These are phyloP conservation scores for Malacosoma neustria DNA, from an alignment of 2,888 invertebrate genomes.

Conservation along the genomic window DNA sequence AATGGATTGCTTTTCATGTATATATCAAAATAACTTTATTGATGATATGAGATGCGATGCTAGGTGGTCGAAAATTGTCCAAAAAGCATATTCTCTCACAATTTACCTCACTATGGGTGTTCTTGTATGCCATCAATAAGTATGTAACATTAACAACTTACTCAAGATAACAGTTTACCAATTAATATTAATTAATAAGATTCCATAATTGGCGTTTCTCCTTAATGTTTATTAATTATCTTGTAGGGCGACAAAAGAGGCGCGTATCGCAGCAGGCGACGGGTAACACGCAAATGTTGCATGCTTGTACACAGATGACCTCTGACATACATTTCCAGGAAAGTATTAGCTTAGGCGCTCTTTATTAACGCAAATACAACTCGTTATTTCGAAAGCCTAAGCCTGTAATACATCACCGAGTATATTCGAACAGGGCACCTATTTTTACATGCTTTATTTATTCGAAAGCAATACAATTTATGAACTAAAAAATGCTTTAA, in stretches of 20 bases:
- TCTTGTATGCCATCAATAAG: not conserved
- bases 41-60: too few species aligned
- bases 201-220: slow-evolving; percentile 42
- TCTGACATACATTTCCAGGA: slow-evolving; percentile 49
- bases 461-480: too few species aligned
- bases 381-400: slow-evolving; percentile 56
- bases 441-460: too few species aligned
- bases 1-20: too few species aligned
- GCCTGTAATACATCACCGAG: too few species aligned
- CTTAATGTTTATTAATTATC: slow-evolving; percentile 50
- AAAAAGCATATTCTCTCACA: too few species aligned
- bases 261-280: slow-evolving; percentile 9
- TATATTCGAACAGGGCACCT: too few species aligned
- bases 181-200: slow-evolving; percentile 34
- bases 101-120: not conserved
- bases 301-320: slow-evolving; percentile 33
- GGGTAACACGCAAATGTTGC: slow-evolving; percentile 39
- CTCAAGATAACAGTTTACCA: not conserved
- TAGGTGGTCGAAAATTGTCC: too few species aligned
- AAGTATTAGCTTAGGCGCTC: slow-evolving; percentile 45
- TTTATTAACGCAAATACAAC: slow-evolving; percentile 33
- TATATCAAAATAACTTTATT: too few species aligned
- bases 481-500: too few species aligned
- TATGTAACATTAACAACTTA: not conserved
- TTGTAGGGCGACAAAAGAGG: slow-evolving; percentile 23